Percentiles rank a stretch among this genome's conserved stretches.
These are phyloP conservation scores for Carpatolechia fugitivella DNA, from an alignment of 2,888 invertebrate species.

Conservation along the genomic window DNA sequence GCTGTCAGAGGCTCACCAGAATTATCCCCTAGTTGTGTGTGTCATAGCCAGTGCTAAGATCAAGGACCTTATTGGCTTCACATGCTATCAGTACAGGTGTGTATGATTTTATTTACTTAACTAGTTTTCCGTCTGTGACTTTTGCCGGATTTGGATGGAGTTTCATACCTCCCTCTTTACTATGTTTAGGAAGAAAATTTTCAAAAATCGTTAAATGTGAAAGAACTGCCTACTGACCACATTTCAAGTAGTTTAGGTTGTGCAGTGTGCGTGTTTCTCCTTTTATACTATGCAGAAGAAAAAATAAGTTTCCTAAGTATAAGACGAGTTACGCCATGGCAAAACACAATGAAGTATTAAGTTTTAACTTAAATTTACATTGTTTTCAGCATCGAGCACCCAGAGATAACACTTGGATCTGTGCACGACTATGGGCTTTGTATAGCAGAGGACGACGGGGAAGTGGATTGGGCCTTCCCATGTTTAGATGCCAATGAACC, in stretches of 20 bases:
- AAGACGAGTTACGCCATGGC: no score
- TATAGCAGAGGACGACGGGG: slow-evolving; percentile 98
- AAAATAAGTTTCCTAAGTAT: no score
- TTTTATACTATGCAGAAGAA: no score
- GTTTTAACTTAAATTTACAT: not conserved
- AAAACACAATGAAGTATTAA: no score
- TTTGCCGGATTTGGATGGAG: no score
- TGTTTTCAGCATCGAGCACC: slow-evolving; percentile 79
- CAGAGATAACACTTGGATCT: slow-evolving; percentile 81
- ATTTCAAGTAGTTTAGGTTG: no score
- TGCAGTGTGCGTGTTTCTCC: no score
- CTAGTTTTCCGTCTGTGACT: no score
- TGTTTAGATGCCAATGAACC: slow-evolving; percentile 92
- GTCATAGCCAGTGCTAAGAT: slow-evolving; percentile 92
- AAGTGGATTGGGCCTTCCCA: slow-evolving; percentile 96
- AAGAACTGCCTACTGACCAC: no score
- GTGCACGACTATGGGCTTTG: slow-evolving; percentile 90
- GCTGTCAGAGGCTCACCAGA: slow-evolving; percentile 88
- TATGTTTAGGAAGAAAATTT: no score
- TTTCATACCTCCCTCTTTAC: no score
- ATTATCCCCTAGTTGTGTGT: slow-evolving; percentile 90
- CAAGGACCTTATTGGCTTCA: slow-evolving; percentile 93
- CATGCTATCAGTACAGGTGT: slow-evolving; percentile 90
- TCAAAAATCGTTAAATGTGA: no score
- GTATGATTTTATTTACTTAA: not conserved